Evolutionary conservation across 2,888 invertebrate genomes (phyloP).

Genomic region (Creontiades dilutus): DNA sequence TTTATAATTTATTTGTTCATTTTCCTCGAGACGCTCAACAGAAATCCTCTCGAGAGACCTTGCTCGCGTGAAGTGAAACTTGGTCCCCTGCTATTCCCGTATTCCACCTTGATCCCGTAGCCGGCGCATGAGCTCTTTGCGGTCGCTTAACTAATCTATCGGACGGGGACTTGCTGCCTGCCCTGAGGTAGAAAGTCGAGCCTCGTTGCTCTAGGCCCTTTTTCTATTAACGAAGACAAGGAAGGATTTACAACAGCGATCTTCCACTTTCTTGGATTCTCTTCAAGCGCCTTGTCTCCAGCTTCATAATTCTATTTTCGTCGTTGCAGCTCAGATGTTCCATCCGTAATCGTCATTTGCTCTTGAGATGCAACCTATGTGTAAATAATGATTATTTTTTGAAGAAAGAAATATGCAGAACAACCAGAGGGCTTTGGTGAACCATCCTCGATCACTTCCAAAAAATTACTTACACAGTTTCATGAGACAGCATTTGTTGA

Average conservation of each 20-base stretch:
- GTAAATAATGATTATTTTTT: no score
- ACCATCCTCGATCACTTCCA: no score
- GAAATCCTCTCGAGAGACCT: background rate
- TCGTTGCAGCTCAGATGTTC: background rate
- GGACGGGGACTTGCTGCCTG: constrained; percentile 35
- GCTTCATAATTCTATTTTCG: background rate
- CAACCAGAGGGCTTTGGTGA: no score
- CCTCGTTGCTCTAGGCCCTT: constrained; percentile 22
- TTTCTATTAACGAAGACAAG: constrained; percentile 39
- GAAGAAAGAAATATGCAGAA: no score
- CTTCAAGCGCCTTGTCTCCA: background rate
- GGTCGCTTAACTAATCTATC: constrained; percentile 32
- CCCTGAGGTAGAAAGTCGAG: constrained; percentile 23
- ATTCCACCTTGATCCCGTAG: background rate
- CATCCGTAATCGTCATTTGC: no score
- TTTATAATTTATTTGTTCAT: no score
- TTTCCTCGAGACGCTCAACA: no score
- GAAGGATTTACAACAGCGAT: constrained; percentile 34
- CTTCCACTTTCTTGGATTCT: constrained; percentile 23
- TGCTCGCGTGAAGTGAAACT: constrained; percentile 24
- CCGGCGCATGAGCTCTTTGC: constrained; percentile 7
- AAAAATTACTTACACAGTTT: no score
- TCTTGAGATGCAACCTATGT: no score
- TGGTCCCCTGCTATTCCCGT: background rate
- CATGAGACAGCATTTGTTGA: no score